These are phyloP conservation scores for Kryphioiulus occultus DNA, from an alignment of 2,888 invertebrate genomes.

Conservation along the genomic window DNA sequence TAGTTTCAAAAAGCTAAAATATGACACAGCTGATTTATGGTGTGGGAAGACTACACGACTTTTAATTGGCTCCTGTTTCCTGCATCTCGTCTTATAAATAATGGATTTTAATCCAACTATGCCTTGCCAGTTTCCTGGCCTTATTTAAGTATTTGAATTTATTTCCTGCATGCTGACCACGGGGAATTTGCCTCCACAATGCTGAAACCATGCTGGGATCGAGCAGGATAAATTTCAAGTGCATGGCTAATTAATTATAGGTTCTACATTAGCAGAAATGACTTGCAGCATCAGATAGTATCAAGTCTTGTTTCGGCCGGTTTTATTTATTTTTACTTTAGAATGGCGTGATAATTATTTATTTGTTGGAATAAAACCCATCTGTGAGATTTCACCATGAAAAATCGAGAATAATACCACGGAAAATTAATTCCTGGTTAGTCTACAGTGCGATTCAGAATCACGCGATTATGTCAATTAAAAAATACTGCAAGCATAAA, in stretches of 20 bases:
- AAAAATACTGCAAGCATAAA: too few relatives aligned
- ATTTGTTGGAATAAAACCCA: not conserved
- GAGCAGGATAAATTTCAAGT: not conserved
- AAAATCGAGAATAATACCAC: not conserved
- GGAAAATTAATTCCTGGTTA: not conserved
- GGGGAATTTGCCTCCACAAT: not conserved
- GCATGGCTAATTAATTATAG: not conserved
- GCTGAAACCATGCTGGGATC: not conserved
- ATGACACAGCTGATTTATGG: not conserved
- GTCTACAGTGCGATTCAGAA: too few relatives aligned
- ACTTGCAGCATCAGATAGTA: not conserved
- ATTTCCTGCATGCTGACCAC: slow-evolving; percentile 4
- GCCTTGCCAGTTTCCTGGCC: not conserved
- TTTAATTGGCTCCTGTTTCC: not conserved
- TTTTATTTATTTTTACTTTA: not conserved
- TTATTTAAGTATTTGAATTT: not conserved
- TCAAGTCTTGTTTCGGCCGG: not conserved
- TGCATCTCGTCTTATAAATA: not conserved
- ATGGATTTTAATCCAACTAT: not conserved
- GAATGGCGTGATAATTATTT: not conserved
- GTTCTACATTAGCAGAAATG: not conserved
- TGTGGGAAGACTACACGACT: not conserved
- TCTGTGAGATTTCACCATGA: not conserved
- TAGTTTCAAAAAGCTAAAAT: slow-evolving; percentile 17
- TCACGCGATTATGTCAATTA: too few relatives aligned